Evolutionary conservation across 2,888 invertebrate species (phyloP).

Genomic region (Nebria salina): DNA sequence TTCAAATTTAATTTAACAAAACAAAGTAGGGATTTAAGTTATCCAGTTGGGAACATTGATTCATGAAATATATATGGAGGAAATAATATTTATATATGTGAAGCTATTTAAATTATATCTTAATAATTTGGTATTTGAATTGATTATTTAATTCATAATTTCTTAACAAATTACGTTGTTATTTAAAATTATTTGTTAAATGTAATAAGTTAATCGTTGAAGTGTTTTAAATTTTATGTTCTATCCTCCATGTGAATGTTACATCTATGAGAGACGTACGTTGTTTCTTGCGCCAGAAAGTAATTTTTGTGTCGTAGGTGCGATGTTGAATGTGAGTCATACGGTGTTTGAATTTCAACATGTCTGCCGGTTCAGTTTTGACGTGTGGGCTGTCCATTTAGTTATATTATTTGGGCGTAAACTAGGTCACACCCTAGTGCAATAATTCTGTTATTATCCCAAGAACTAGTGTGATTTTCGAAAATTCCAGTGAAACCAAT

Average conservation of each 20-base stretch:
- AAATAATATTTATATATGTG: too few relatives aligned
- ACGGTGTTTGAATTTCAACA: conserved; percentile 54
- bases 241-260: not conserved
- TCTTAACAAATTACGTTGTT: too few relatives aligned
- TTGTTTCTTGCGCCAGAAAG: not conserved
- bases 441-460: conserved; percentile 49
- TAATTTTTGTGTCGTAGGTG: conserved; percentile 17
- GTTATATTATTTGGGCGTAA: conserved; percentile 54
- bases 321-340: conserved; percentile 30
- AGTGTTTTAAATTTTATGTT: not conserved
- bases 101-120: too few relatives aligned
- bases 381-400: conserved; percentile 57
- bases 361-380: conserved; percentile 56
- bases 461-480: conserved; percentile 18
- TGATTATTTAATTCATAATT: too few relatives aligned
- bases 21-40: too few relatives aligned
- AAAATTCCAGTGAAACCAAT: conserved; percentile 21
- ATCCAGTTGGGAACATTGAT: too few relatives aligned
- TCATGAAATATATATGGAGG: too few relatives aligned
- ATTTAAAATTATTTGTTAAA: too few relatives aligned
- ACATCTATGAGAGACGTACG: not conserved
- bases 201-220: not conserved
- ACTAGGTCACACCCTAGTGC: conserved; percentile 55
- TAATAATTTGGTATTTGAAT: too few relatives aligned
- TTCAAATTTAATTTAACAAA: too few relatives aligned